These are phyloP conservation scores for Pteropus rufus DNA, from an alignment of 2,797 vertebrate species.

Conservation along the genomic window DNA sequence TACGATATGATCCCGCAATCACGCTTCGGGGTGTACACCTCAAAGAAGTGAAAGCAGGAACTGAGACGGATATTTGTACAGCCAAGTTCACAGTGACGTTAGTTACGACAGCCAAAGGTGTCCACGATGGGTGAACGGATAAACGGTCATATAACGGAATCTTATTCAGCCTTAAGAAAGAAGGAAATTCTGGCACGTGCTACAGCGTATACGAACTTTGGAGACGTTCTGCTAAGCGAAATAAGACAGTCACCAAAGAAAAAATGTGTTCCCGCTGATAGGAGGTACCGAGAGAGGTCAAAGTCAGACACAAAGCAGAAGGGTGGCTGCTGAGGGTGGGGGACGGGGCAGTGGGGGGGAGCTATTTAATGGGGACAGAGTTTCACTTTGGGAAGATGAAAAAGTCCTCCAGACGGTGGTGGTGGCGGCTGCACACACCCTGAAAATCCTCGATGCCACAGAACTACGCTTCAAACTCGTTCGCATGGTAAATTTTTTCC, in stretches of 20 bases:
- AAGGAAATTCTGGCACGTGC: background rate
- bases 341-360: accelerated
- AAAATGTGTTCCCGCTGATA: background rate
- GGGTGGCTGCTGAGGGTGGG: background rate
- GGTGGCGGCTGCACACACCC: background rate
- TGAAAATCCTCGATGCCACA: background rate
- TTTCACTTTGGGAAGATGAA: background rate
- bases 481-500: background rate
- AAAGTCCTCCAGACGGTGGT: background rate
- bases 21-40: background rate
- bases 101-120: background rate
- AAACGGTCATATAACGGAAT: background rate
- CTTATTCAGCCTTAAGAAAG: background rate
- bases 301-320: background rate
- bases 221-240: background rate
- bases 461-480: background rate
- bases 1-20: background rate
- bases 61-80: background rate
- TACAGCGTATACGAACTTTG: background rate
- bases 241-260: background rate
- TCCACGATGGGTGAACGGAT: background rate
- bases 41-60: background rate
- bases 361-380: background rate
- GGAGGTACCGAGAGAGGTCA: background rate
- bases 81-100: background rate